Base-by-base conservation (phyloP, 2,113 vertebrate genomes). In the Crotalus horridus region DNA sequence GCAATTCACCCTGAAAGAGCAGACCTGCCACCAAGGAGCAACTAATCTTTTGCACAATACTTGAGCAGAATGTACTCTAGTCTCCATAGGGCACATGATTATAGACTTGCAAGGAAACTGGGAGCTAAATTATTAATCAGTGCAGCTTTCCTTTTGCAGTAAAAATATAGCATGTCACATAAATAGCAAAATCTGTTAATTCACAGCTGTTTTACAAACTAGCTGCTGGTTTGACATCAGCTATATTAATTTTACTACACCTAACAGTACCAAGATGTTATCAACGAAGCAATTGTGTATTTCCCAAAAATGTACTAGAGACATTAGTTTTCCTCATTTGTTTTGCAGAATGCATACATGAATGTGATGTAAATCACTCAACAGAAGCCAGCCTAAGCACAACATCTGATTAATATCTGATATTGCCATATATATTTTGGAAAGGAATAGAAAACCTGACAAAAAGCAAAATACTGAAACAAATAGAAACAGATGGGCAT, bases 121-220 rank as follows among this genome's bases (percentile, higher is more conserved):
- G 90, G 93, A 94, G 96, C 96, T 96, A 96, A 97, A 97, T 97
- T 96, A 97, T 96, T 97, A 96, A 97, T 96, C 94, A 95, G 55
- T 69, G 92, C 0, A 15, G 86, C 94, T 93, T 97, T 97, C 94
- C 94, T 96, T 96, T 94, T 69, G 51, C 91, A 94, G 94, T 91
- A 48, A 89, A 96, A 95, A 95, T 96, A 88, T 90, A 93, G 87
- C 43, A 58, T 94, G 94, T 92, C 94, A 93, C 90, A 94, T 92
- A 95, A 96, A 95, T 93, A 92, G 56, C 10, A 95, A 89, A 93
- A 96, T 91, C 91, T 94, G 93, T 92, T 96, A 96, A 96, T 96
- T 95, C 95, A 95, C 91, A 61, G 93, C 93, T 51, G 89, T 96
- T 95, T 96, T 95, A 88, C 69, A 97, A 96, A 97, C 93, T 94